phyloP scores from a whole-genome alignment of 2,113 vertebrate genomes.

The Tretioscincus oriximinensis region DNA sequence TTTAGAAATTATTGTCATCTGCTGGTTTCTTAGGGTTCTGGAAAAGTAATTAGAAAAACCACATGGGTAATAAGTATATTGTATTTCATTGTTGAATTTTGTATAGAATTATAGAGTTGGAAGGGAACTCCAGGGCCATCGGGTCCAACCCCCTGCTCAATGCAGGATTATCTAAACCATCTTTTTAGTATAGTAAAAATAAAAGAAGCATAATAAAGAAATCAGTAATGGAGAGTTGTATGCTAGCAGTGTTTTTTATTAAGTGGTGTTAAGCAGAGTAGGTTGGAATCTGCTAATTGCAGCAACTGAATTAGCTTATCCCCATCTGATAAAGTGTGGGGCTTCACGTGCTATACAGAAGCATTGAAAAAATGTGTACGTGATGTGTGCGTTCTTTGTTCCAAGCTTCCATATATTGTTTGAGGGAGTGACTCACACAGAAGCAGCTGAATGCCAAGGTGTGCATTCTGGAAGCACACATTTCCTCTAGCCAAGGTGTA shows the following conservation, averaged over 20 bases:
- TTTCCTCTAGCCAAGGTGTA: not conserved
- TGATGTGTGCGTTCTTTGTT: not conserved
- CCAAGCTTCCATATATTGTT: not conserved
- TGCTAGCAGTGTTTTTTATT: not conserved
- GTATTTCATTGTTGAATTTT: conserved; percentile 44
- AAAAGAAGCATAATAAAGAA: conserved; percentile 41
- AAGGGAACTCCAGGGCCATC: too few relatives aligned
- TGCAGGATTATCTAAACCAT: conserved; percentile 17
- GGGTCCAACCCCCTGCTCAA: too few relatives aligned
- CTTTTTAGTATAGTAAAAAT: conserved; percentile 30
- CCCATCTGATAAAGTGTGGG: not conserved
- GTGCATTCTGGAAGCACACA: not conserved
- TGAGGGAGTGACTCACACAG: not conserved
- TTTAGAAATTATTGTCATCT: conserved; percentile 16
- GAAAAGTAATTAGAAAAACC: conserved; percentile 27
- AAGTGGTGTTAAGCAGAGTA: not conserved
- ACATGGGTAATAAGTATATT: not conserved
- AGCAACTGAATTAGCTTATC: not conserved
- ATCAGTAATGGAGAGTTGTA: conserved; percentile 31
- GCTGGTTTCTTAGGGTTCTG: not conserved
- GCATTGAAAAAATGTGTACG: not conserved
- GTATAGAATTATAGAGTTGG: too few relatives aligned
- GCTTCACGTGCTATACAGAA: not conserved
- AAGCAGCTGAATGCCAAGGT: not conserved
- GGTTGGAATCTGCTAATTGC: not conserved